Conservation (phyloP, 1,140 invertebrate genomes). For the Arion vulgaris region DNA sequence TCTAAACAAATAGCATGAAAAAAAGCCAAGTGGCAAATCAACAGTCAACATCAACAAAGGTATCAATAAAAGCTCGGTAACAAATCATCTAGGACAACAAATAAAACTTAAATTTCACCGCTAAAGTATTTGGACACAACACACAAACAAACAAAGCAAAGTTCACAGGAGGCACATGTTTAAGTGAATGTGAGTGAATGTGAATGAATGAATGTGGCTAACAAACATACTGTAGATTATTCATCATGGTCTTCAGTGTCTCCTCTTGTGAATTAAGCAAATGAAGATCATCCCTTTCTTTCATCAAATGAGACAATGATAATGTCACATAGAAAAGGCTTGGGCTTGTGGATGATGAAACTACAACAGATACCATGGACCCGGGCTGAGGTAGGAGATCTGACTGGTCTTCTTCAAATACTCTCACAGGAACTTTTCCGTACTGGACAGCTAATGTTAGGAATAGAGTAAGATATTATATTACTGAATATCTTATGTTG, state of each 20-base stretch:
- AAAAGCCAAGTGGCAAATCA: no score
- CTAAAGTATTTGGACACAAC: no score
- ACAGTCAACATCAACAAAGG: no score
- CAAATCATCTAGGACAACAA: no score
- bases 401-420: slow-evolving; percentile 21
- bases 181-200: no score
- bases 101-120: no score
- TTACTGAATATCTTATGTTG: no score
- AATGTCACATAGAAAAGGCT: slow-evolving; percentile 19
- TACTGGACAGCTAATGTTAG: neutral
- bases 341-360: neutral
- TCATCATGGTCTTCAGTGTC: slow-evolving; percentile 20
- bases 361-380: neutral
- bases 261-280: neutral
- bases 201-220: neutral
- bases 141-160: no score
- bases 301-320: neutral
- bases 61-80: no score
- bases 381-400: neutral
- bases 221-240: slow-evolving; percentile 15
- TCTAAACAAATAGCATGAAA: no score
- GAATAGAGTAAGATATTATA: slow-evolving; percentile 12
- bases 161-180: no score
- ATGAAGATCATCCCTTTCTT: neutral
- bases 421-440: slow-evolving; percentile 14